A percentile compares a stretch with the other conserved stretches of the same genome.
phyloP scores from a whole-genome alignment of 1,140 invertebrate species.

The Dinothrombium tinctorium region DNA sequence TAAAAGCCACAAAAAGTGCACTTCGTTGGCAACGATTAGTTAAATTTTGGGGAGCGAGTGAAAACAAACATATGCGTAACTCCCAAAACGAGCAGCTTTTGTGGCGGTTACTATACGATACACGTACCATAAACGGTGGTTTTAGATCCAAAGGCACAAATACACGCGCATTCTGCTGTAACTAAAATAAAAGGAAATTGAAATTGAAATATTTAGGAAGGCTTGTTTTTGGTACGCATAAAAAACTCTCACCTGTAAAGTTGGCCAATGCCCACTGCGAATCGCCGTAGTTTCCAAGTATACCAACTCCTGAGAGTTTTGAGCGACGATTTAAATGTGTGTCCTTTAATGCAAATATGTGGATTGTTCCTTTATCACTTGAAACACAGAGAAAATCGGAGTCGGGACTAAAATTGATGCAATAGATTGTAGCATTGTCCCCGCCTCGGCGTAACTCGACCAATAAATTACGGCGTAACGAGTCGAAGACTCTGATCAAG shows the following conservation, averaged over 20 bases:
- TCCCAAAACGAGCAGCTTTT: no score
- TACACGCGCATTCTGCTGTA: constrained; percentile 53
- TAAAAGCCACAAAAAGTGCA: not conserved
- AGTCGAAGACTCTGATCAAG: constrained; percentile 65
- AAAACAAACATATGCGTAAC: no score
- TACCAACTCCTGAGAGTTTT: constrained; percentile 42
- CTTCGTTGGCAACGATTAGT: no score
- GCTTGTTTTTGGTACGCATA: no score
- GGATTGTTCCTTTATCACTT: constrained; percentile 78
- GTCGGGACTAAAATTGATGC: constrained; percentile 61
- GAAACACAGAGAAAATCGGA: constrained; percentile 64
- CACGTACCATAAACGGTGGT: constrained; percentile 46
- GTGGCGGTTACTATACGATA: no score
- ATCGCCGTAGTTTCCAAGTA: constrained; percentile 45
- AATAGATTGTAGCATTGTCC: constrained; percentile 63
- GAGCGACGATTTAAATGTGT: constrained; percentile 29
- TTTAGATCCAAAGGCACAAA: constrained; percentile 53
- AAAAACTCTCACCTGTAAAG: no score
- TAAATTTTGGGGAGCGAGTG: no score
- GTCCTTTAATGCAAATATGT: constrained; percentile 65
- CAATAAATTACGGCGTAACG: constrained; percentile 27
- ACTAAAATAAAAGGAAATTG: no score
- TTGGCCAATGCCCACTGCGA: constrained; percentile 58
- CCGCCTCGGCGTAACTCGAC: constrained; percentile 58
- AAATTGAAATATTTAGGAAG: no score